A percentile compares a stretch with the other conserved stretches of the same genome.
phyloP scores from a whole-genome alignment of 2,888 invertebrate species.

The Acanthosoma haemorrhoidale region DNA sequence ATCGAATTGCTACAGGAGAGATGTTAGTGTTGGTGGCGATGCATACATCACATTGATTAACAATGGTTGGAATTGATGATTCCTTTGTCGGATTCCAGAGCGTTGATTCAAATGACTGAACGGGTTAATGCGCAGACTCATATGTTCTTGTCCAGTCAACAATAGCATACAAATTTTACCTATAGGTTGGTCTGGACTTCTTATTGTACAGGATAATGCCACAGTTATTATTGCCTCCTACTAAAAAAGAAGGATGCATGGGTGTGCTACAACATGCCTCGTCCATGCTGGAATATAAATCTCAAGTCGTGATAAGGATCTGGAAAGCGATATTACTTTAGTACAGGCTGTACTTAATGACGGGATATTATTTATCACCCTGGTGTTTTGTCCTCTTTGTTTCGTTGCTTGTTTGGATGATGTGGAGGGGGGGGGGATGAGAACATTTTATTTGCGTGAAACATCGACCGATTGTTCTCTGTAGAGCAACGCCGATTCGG shows the following conservation, averaged over 20 bases:
- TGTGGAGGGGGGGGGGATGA: too few relatives aligned
- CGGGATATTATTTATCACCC: neutral
- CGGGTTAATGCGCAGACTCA: neutral
- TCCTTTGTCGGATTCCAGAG: too few relatives aligned
- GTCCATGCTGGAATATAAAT: neutral
- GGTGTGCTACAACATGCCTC: neutral
- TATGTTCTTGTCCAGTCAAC: neutral
- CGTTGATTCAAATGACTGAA: too few relatives aligned
- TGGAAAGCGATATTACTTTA: neutral
- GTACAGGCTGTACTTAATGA: neutral
- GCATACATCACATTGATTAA: too few relatives aligned
- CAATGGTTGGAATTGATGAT: too few relatives aligned
- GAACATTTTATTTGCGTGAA: too few relatives aligned
- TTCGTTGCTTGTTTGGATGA: neutral
- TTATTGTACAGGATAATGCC: neutral
- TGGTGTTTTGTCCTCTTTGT: slow-evolving; percentile 3
- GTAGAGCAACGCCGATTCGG: too few relatives aligned
- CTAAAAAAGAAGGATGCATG: neutral
- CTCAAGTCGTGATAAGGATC: neutral
- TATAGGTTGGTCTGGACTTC: neutral
- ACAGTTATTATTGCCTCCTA: neutral
- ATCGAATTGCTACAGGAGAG: too few relatives aligned
- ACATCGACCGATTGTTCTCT: too few relatives aligned
- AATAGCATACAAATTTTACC: neutral
- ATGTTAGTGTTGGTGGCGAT: too few relatives aligned